Base-by-base conservation (phyloP, 30 jellyfish, hydroid and myxozoan genomes). In the Aurelia sp. region DNA sequence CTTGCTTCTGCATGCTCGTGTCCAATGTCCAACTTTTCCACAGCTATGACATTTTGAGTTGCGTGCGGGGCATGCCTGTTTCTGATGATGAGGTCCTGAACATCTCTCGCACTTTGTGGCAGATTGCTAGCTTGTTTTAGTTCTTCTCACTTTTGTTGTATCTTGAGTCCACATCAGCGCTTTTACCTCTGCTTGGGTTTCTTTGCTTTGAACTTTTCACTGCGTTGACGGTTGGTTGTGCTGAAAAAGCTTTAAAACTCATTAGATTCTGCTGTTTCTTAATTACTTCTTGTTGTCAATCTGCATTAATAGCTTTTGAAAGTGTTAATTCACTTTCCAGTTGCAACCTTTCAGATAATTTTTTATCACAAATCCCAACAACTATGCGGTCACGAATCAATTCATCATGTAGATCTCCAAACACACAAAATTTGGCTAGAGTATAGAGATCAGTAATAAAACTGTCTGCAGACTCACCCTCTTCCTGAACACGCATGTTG, bases 231-330 rank as follows among this genome's bases (percentile, higher is more conserved):
- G 31, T 61, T 23, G 27, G 71, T 23, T 61, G 71, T n/a, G 33
- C 71, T 61, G 71, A 61, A 61, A 61, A 61, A 61, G 27, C 71
- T 61, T 19, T n/a, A 61, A 23, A 61, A 61, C 71, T 61, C 27
- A 40, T 40, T 40, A 40, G 31, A n/a, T 61, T 61, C 33, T 61
- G 71, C 71, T 61, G 71, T 23, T 61, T 61, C 13, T 61, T 19
- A 61, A 61, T 10, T 6, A 19, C 27, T 3, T 61, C 71, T 61
- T 61, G 2, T 10, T 61, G 71, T 61, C 71, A 7, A 61, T 1
- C 71, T 1, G 51, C 51, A 40, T 40, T 40, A 40, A 40, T 40
- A 3, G 51, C 51, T 3, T 40, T 40, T 8, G 51, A 4, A 40
- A 40, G 51, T 40, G 51, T 40, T 40, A 40, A 40, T 40, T 40